Base-by-base conservation (phyloP, 2,888 invertebrate species). In the Lordiphosa fenestrarum region DNA sequence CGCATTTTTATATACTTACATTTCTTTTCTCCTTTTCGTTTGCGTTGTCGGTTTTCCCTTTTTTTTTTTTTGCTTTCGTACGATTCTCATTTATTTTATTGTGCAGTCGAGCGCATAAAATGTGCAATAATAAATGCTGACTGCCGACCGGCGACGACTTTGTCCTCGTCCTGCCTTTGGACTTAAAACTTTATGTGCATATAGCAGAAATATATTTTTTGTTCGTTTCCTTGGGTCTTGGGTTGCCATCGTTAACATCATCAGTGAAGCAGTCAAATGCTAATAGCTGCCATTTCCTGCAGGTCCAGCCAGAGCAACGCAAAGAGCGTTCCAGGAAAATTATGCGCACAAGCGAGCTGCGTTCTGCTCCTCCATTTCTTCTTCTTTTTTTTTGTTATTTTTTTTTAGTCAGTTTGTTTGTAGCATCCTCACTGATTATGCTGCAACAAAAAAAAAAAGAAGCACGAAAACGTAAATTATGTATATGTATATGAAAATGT, bases 241-340 rank as follows among this genome's bases (percentile, higher is more conserved):
- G 46, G 65, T 66, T 74, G 82, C 66, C 82, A 78, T 77, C 77
- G 77, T 82, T 77, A 82, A 77, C 77, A 75, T 77, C 77, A 77
- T 77, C 82, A 77, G 77, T 82, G 80, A 78, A 78, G 82, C 82
- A 78, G 77, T 78, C 77, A 82, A 78, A 78, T 78, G 77, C 82
- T 78, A 78, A 78, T 82, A 78, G 77, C 82, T 75, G 75, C 80
- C 80, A 82, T 78, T 78, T 78, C 77, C 77, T 78, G 82, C 77
- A 78, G 77, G 82, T 77, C 77, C 82, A 66, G 72, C 55, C 39
- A 50, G 51, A 51, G 50, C 42, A 51, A 30, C 41, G 37, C 55
- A 38, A 30, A 38, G 44, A 49, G 49, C 68, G 56, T 73, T 68
- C 10, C 78, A 75, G 75, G 58, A 78, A 82, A 78, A 78, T 82